A percentile compares a stretch with the other conserved stretches of the same genome.
These are phyloP conservation scores for Leptinotarsa texana DNA, from an alignment of 1,140 invertebrate species.

Conservation along the genomic window DNA sequence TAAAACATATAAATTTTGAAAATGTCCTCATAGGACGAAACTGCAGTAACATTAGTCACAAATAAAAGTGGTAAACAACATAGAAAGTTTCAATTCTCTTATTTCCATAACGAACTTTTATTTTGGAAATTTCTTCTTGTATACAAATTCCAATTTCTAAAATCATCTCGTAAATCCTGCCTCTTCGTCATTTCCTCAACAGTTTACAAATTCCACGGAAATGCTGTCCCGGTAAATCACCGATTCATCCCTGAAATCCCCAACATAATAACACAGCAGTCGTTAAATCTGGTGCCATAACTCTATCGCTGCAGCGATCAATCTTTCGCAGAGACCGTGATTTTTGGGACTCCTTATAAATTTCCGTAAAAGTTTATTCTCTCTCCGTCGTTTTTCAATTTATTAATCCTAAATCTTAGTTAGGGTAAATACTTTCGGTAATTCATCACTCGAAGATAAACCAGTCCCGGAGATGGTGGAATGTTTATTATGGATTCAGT, in stretches of 20 bases:
- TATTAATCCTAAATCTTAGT: slow-evolving; percentile 28
- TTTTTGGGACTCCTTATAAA: background rate
- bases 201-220: too few species aligned
- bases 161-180: too few species aligned
- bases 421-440: slow-evolving; percentile 26
- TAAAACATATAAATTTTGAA: too few species aligned
- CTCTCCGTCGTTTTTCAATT: slow-evolving; percentile 10
- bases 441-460: slow-evolving; percentile 28
- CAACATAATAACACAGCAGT: background rate
- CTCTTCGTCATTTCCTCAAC: too few species aligned
- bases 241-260: background rate
- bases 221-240: too few species aligned
- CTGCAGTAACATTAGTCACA: too few species aligned
- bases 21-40: too few species aligned
- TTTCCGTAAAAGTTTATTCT: background rate
- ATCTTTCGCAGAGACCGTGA: background rate
- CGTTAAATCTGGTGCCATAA: slow-evolving; percentile 1
- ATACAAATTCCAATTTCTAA: too few species aligned
- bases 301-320: background rate
- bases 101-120: too few species aligned
- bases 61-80: too few species aligned
- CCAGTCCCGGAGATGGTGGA: background rate
- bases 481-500: background rate
- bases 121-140: too few species aligned
- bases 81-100: too few species aligned